Evolutionary conservation across 2,113 vertebrate species (phyloP).

Genomic region (Forbesichthys agassizii): DNA sequence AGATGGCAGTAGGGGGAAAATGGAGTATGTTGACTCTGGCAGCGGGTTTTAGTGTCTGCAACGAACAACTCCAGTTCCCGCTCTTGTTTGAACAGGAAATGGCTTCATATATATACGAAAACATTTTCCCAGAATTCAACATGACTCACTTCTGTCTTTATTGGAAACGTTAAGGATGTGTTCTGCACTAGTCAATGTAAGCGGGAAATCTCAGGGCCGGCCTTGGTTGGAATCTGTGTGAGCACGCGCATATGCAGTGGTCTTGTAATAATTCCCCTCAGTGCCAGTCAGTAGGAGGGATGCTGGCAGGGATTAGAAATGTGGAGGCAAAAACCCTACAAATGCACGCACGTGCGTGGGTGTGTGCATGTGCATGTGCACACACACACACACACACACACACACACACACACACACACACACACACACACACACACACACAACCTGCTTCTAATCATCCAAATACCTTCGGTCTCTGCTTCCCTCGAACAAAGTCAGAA

Average conservation of each 20-base stretch:
- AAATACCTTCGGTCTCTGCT: slow-evolving; percentile 19
- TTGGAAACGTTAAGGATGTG: slow-evolving; percentile 24
- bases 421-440: slow-evolving; percentile 4
- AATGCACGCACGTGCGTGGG: not conserved
- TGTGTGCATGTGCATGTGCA: not conserved
- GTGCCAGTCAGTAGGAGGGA: slow-evolving; percentile 8
- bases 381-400: not conserved
- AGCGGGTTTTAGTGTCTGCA: slow-evolving; percentile 23
- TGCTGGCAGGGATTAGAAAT: slow-evolving; percentile 8
- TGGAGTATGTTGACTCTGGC: slow-evolving; percentile 23
- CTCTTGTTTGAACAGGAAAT: slow-evolving; percentile 51
- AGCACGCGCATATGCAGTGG: not conserved
- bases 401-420: not conserved
- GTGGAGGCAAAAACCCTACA: slow-evolving; percentile 7
- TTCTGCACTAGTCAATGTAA: slow-evolving; percentile 14
- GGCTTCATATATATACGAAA: slow-evolving; percentile 41
- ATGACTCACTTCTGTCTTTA: slow-evolving; percentile 61
- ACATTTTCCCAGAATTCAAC: slow-evolving; percentile 51
- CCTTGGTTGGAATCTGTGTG: not conserved
- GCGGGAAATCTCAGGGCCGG: slow-evolving; percentile 7
- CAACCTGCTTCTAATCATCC: slow-evolving; percentile 35
- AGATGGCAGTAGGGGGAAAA: not conserved
- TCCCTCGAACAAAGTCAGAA: slow-evolving; percentile 20
- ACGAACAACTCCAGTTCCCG: slow-evolving; percentile 28
- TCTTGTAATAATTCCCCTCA: slow-evolving; percentile 5